Conservation (phyloP, 2,888 invertebrate genomes). For the Coleophora flavipennella region DNA sequence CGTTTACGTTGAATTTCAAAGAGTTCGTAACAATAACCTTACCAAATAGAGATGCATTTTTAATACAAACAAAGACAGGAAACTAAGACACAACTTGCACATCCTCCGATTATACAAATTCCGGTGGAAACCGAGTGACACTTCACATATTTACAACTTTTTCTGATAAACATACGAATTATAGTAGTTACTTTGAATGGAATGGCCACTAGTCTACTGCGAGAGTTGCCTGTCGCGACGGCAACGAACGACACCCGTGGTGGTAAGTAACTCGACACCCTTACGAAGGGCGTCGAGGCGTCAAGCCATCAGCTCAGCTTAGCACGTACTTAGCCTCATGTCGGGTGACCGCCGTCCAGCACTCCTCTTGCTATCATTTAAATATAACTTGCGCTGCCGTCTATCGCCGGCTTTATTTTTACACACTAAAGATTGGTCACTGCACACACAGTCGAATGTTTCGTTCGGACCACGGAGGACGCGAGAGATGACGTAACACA, state of each 20-base stretch:
- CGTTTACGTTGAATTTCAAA: no score
- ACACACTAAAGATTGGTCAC: slow-evolving; percentile 54
- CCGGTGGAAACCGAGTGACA: slow-evolving; percentile 23
- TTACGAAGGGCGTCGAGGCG: no score
- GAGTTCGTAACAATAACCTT: no score
- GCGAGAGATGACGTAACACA: slow-evolving; percentile 33
- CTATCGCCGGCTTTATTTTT: slow-evolving; percentile 70
- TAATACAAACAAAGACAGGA: slow-evolving; percentile 36
- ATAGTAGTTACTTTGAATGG: no score
- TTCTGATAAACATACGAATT: no score
- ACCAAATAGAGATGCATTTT: no score
- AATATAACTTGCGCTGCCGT: slow-evolving; percentile 65
- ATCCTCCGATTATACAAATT: slow-evolving; percentile 38
- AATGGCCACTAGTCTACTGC: no score
- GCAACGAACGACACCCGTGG: slow-evolving; percentile 9
- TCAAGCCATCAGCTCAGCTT: no score
- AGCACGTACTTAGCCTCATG: slow-evolving; percentile 67
- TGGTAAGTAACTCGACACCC: slow-evolving; percentile 22
- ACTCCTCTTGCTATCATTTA: slow-evolving; percentile 58
- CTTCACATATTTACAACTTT: background rate
- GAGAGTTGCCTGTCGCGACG: no score
- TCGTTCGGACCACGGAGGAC: slow-evolving; percentile 12
- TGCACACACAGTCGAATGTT: slow-evolving; percentile 33
- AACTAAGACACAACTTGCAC: slow-evolving; percentile 39
- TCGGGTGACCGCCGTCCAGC: slow-evolving; percentile 43